Evolutionary conservation across 2,113 vertebrate species (phyloP).

Genomic region (Oryzias javanicus): DNA sequence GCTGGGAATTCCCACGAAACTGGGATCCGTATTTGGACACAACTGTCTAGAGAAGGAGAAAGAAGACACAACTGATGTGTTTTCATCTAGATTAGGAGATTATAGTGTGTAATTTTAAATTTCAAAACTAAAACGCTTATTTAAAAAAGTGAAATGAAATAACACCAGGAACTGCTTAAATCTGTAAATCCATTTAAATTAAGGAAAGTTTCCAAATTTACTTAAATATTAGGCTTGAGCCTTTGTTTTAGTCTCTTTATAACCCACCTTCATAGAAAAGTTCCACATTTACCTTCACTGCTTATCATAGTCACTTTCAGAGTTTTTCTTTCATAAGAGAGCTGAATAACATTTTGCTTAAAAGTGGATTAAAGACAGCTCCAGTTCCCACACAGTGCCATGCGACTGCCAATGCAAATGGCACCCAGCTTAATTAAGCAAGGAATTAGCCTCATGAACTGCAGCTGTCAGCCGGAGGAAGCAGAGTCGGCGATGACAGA

Average conservation of each 20-base stretch:
- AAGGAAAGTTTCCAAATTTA: conserved; percentile 1
- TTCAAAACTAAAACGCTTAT: no score
- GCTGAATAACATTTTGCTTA: conserved; percentile 9
- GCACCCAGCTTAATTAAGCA: conserved; percentile 51
- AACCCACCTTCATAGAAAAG: not conserved
- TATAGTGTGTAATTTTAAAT: no score
- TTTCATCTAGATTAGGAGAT: no score
- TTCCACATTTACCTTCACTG: not conserved
- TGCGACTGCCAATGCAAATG: conserved; percentile 38
- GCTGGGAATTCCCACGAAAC: conserved; percentile 92
- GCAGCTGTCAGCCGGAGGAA: conserved; percentile 43
- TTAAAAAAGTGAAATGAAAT: no score
- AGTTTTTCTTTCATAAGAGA: conserved; percentile 10
- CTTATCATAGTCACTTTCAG: not conserved
- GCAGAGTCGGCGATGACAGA: conserved; percentile 45
- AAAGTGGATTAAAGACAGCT: conserved; percentile 30
- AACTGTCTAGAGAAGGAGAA: conserved; percentile 75
- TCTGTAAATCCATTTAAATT: conserved; percentile 1
- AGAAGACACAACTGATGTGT: not conserved
- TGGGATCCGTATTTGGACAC: conserved; percentile 91
- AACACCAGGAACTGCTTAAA: no score
- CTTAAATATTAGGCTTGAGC: conserved; percentile 14
- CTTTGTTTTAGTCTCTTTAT: conserved; percentile 19
- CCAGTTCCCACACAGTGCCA: conserved; percentile 17
- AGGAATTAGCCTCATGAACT: conserved; percentile 52